phyloP scores from a whole-genome alignment of 2,113 vertebrate genomes.

The Austrofundulus limnaeus region DNA sequence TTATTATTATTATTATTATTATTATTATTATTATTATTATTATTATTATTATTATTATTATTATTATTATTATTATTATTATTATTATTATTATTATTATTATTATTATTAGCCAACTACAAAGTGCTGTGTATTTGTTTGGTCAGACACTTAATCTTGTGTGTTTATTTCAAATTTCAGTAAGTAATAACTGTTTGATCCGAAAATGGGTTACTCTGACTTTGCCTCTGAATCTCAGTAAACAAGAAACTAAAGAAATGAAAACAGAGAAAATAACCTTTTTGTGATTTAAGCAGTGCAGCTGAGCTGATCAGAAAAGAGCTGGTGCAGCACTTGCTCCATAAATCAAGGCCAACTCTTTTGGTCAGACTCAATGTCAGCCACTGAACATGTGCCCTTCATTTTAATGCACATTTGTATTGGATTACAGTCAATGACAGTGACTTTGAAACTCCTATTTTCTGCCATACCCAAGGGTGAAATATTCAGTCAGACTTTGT shows the following conservation, averaged over 20 bases:
- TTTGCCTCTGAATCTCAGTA: neutral
- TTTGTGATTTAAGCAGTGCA: neutral
- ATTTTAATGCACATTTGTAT: neutral
- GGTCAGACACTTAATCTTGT: neutral
- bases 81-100: too few relatives aligned
- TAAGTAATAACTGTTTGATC: neutral
- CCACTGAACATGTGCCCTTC: neutral
- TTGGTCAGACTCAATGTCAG: neutral
- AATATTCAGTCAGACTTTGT: neutral
- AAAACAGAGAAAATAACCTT: neutral
- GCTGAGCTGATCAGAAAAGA: neutral
- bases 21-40: too few relatives aligned
- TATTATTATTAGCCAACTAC: too few relatives aligned
- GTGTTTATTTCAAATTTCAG: neutral
- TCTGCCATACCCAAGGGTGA: neutral
- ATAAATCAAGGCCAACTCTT: neutral
- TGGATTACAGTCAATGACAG: neutral
- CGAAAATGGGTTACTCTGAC: neutral
- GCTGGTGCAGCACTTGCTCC: neutral
- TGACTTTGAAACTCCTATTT: neutral
- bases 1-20: too few relatives aligned
- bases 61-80: too few relatives aligned
- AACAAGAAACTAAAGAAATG: neutral
- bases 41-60: too few relatives aligned
- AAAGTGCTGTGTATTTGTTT: too few relatives aligned